Base-by-base conservation (phyloP, 2,888 invertebrate species). In the Atethmia centrago region DNA sequence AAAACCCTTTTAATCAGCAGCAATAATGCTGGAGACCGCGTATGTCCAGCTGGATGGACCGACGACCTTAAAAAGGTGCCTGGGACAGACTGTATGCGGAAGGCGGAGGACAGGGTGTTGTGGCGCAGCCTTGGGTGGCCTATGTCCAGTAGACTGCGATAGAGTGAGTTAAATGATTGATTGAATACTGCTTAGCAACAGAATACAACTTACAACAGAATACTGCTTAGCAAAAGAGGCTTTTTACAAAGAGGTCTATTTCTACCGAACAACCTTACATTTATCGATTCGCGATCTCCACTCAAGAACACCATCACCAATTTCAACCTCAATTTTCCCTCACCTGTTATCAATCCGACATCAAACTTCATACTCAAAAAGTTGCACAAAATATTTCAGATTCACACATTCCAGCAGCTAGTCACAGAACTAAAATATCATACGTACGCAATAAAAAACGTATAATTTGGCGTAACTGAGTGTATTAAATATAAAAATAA, bases 401-500 rank as follows among this genome's bases (percentile, higher is more conserved):
- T 45, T 42, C 51, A 28, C 72, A 74, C 77, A 77, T 82, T 85
- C 85, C 85, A 79, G 64, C 21, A 19, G 0, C 56, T 58, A 79
- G 74, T 70, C 85, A 77, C 56, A 14, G 31, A 63, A 71, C 74
- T 19, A 77, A 83, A 83, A 81, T 83, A 85, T 74, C 77, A 61
- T 53, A 56, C 47, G 58, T 67, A 71, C 74, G 76, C 72, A 84
- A 86, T 80, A 84, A 85, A n/a, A 85, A 82, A 78, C 74, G 59
- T 71, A 73, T 80, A 83, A 80, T 87, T 85, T 83, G 67, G 69
- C 81, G 85, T 84, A 83, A 83, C 77, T 42, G 28, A 66, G 80
- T 69, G 67, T 85, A 83, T 76, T 83, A 64, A n/a, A 79, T 83
- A 74, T 86, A 85, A 85, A 85, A 85, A 85, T 86, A 85, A 77